Base-by-base conservation (phyloP, 2,797 vertebrate species). In the Coilia nasus region DNA sequence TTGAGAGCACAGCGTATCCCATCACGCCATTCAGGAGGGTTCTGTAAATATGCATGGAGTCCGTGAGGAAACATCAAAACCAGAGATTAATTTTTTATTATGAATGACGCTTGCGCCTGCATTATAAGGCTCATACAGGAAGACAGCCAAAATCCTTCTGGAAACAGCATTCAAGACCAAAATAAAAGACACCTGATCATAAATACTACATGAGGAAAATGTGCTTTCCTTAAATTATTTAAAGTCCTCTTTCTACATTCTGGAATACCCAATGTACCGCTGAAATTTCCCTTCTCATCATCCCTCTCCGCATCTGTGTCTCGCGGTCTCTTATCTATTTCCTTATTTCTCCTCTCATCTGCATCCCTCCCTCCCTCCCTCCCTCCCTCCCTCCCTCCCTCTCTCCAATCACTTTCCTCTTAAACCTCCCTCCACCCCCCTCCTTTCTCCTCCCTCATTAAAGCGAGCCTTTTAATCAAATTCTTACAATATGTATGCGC, bases 151-250 rank as follows among this genome's bases (percentile, higher is more conserved):
- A 44, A 41, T 78, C 71, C 35, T 31, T 44, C 35, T 41, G 71
- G 35, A 78, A 78, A 35, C 17, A 4, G 6, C 71, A 41, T 78
- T 41, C 71, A 78, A 78, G 71, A 21, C 71, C 3, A 15, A 54
- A 41, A 75, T 75, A 75, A 41, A 75, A 75, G 67, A 41, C 28
- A 67, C 71, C 87, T 83, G 81, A 85, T 19, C 19, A 54, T 83
- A 78, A 88, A 87, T 78, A 80, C 5, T 83, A 82, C 56, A 85
- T 62, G 71, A 62, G 50, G 31, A 83, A 87, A 88, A 64, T 47
- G 83, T 60, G 35, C 59, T 47, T 82, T 21, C 31, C 6, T 17
- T 87, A 31, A 87, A 90, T 85, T 85, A 89, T 90, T 88, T 84
- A 88, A 80, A 28, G 64, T 25, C 21, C 35, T 23, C 67, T 28